phyloP scores from a whole-genome alignment of 2,797 vertebrate species.

The Rousettus madagascariensis region DNA sequence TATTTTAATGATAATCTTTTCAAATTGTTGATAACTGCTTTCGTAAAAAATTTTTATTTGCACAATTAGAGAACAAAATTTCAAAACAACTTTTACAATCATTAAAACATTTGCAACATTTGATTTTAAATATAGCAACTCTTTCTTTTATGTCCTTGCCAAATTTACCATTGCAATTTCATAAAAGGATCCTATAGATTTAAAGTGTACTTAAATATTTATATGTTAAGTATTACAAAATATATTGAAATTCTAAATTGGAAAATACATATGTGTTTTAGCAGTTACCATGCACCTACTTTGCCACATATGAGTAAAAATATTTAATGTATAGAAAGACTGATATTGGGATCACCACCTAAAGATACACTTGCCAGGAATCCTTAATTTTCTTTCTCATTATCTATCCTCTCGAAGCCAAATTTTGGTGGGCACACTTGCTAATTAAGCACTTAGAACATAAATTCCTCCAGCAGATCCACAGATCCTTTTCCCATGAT shows the following conservation, averaged over 20 bases:
- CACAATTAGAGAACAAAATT: neutral
- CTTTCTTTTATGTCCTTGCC: constrained; percentile 7
- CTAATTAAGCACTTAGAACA: neutral
- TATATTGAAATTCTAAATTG: neutral
- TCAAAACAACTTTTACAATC: neutral
- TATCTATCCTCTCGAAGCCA: neutral
- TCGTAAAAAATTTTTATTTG: neutral
- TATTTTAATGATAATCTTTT: neutral
- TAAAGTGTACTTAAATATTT: neutral
- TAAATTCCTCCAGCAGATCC: neutral
- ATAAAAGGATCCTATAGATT: neutral
- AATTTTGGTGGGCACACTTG: neutral
- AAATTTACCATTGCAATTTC: constrained; percentile 23
- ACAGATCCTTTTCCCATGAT: neutral
- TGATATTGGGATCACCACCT: neutral
- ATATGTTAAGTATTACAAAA: neutral
- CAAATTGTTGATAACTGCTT: neutral
- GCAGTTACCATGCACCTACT: neutral
- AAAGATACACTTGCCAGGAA: neutral
- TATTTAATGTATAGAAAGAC: neutral
- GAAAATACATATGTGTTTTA: neutral
- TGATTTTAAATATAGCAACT: constrained; percentile 12
- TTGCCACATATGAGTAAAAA: neutral
- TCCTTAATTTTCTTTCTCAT: neutral
- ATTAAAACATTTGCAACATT: neutral